A percentile compares a stretch with the other conserved stretches of the same genome.
Conservation (phyloP, 64 coral and sea anemone genomes). For the Montipora efflorescens region DNA sequence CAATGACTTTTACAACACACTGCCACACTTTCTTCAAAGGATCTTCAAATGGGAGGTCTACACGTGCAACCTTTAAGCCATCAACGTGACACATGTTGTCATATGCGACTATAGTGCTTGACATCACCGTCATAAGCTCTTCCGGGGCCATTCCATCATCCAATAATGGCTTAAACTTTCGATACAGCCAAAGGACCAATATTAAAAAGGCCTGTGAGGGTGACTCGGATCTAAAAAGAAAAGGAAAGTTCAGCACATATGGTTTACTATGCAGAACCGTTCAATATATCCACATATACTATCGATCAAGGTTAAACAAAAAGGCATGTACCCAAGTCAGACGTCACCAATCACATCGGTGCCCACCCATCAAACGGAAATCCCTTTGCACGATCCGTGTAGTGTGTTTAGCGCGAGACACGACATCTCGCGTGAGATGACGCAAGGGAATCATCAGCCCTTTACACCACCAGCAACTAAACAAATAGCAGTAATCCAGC, state of each 20-base stretch:
- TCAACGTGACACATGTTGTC: constrained; percentile 47
- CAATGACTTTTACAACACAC: no score
- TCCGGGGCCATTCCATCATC: neutral
- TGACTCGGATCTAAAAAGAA: constrained; percentile 35
- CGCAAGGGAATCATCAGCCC: no score
- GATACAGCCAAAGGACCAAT: neutral
- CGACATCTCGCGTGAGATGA: no score
- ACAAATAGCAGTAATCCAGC: no score
- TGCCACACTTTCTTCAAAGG: no score
- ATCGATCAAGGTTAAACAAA: neutral
- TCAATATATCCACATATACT: neutral
- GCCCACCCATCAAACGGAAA: no score
- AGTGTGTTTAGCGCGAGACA: no score
- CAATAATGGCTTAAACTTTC: neutral
- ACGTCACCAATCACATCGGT: no score
- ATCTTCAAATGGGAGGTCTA: no score
- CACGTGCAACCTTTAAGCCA: neutral
- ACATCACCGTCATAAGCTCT: neutral
- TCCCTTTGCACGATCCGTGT: no score
- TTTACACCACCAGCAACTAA: no score
- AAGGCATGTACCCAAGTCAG: no score
- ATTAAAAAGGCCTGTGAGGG: constrained; percentile 27
- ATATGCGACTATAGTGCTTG: constrained; percentile 8
- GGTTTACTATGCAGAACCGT: neutral
- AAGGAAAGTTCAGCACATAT: neutral